phyloP scores from a whole-genome alignment of 2,888 invertebrate species.

The Myopa tessellatipennis region DNA sequence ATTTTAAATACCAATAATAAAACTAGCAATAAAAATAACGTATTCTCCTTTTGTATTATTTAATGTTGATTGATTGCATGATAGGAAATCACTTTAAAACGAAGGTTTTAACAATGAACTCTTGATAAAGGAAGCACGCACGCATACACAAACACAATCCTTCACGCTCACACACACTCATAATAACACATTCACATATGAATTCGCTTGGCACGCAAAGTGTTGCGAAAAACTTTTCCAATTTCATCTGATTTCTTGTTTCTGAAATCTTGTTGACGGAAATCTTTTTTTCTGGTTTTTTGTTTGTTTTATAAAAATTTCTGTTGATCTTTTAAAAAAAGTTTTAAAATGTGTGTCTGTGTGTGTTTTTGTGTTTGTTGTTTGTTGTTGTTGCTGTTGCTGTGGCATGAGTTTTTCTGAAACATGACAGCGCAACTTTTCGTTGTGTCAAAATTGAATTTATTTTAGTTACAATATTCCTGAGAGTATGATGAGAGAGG shows the following conservation, averaged over 20 bases:
- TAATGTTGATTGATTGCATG: too few relatives aligned
- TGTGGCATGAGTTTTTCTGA: neutral
- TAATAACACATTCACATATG: neutral
- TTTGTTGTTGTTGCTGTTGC: constrained; percentile 7
- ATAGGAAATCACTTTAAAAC: too few relatives aligned
- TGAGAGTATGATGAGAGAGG: neutral
- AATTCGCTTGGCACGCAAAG: neutral
- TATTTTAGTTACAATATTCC: neutral
- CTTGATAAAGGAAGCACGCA: neutral
- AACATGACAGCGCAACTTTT: constrained; percentile 1
- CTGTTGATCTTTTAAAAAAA: neutral
- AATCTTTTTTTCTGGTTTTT: neutral
- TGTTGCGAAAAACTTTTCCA: constrained; percentile 19
- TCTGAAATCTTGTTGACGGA: neutral
- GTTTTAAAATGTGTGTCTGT: neutral
- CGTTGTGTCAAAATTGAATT: constrained; percentile 7
- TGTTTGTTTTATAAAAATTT: neutral
- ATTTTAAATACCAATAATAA: too few relatives aligned
- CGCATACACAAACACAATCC: neutral
- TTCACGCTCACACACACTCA: neutral
- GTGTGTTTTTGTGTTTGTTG: neutral
- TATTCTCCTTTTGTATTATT: too few relatives aligned
- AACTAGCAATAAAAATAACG: too few relatives aligned
- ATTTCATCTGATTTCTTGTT: neutral
- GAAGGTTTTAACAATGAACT: too few relatives aligned